Base-by-base conservation (phyloP, 2,797 vertebrate genomes). In the Tympanoctomys barrerae region DNA sequence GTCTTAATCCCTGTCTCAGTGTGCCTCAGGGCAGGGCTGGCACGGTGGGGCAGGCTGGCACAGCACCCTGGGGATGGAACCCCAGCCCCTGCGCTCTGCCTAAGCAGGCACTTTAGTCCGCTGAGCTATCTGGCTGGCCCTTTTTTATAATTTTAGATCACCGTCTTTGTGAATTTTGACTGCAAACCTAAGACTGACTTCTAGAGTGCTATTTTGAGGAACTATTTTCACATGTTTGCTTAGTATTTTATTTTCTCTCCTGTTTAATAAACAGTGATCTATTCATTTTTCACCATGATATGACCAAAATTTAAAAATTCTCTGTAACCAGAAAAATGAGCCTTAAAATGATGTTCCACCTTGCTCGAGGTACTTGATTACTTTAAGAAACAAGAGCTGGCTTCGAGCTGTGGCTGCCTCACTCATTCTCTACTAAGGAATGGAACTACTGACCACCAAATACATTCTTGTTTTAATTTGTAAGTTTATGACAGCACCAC, bases 211-310 rank as follows among this genome's bases (percentile, higher is more conserved):
- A 87, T 85, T 71, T 75, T 39, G 36, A 86, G 5, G 31, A 33
- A 5, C 7, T 14, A 42, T 19, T 24, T 42, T 83, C 87, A 79
- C 31, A 42, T 68, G 88, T 89, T 85, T 81, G n/a, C 70, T 83
- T 90, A 86, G 21, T 42, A 52, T 1, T 90, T 95, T 46, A 61
- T 42, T 84, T 92, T 75, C 57, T 86, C 92, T 78, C 94, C n/a
- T 68, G 62, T 75, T 85, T 49, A 71, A n/a, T 57, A 80, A 87
- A 66, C 22, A 91, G 0, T 28, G 10, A 78, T 36, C 28, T 31
- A 80, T 84, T 89, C 59, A 70, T 64, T 94, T 92, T 49, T 33
- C 49, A 94, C 42, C 36, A 64, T 8, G 46, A 88, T n/a, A 68
- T 57, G 8, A 19, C 70, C 21, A 86, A 66, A 89, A 81, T 80